These are phyloP conservation scores for Sphaeramia orbicularis DNA, from an alignment of 2,797 vertebrate species.

Conservation along the genomic window DNA sequence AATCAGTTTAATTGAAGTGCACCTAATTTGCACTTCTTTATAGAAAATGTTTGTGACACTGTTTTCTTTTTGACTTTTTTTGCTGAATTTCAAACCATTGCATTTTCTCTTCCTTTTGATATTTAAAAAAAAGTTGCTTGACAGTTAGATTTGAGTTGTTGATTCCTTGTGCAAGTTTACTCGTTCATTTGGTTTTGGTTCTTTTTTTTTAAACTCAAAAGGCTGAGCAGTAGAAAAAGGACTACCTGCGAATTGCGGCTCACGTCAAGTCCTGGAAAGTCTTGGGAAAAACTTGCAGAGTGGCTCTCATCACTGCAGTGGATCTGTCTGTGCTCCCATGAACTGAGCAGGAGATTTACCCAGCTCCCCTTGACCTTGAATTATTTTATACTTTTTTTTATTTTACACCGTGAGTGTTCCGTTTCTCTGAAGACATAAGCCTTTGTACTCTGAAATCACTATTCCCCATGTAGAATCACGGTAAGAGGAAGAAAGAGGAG, in stretches of 20 bases:
- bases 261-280: constrained; percentile 54
- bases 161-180: too few species aligned
- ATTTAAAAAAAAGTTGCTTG: too few species aligned
- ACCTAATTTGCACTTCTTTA: too few species aligned
- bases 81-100: too few species aligned
- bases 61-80: too few species aligned
- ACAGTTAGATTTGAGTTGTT: too few species aligned
- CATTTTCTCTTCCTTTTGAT: too few species aligned
- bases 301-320: constrained; percentile 52
- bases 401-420: constrained; percentile 34
- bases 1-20: too few species aligned
- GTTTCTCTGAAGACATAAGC: constrained; percentile 49
- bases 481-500: constrained; percentile 4
- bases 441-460: constrained; percentile 69
- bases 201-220: background rate
- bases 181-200: too few species aligned
- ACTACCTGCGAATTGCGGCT: constrained; percentile 26
- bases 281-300: constrained; percentile 61
- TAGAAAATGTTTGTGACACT: too few species aligned
- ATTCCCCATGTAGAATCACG: constrained; percentile 41
- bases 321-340: constrained; percentile 46
- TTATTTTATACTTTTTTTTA: constrained; percentile 49
- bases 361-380: constrained; percentile 64
- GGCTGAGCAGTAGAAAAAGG: background rate
- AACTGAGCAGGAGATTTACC: constrained; percentile 59